phyloP scores from a whole-genome alignment of 1,140 invertebrate species.

The Macrocentrus cingulum region DNA sequence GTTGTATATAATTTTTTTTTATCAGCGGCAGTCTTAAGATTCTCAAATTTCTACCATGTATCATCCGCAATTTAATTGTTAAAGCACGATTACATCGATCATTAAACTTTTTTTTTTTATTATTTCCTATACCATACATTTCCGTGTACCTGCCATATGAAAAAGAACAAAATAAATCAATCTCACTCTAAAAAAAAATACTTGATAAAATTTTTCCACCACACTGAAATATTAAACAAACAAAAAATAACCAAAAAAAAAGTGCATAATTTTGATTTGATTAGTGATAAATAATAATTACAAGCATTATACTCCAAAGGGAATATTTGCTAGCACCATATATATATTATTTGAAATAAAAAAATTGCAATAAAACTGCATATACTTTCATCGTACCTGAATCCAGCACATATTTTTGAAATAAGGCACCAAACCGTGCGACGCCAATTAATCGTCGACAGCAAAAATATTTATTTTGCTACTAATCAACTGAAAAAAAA shows the following conservation, averaged over 20 bases:
- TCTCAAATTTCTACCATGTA: constrained; percentile 20
- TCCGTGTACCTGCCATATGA: background rate
- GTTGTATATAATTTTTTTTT: background rate
- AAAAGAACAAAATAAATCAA: no score
- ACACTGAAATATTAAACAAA: no score
- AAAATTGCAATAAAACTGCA: constrained; percentile 36
- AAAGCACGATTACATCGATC: background rate
- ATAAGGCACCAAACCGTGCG: constrained; percentile 52
- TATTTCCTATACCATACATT: background rate
- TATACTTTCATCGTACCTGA: constrained; percentile 50
- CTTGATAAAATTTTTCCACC: no score
- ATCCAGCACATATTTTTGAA: constrained; percentile 43
- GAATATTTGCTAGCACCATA: constrained; percentile 28
- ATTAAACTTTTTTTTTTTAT: background rate
- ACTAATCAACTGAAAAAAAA: background rate
- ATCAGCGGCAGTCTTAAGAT: constrained; percentile 21
- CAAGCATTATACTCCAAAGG: background rate
- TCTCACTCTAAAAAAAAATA: no score
- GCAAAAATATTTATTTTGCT: constrained; percentile 11
- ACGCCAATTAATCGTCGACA: constrained; percentile 36
- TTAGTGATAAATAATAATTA: background rate
- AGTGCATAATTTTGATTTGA: background rate
- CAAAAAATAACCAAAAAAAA: background rate
- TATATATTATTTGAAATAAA: no score
- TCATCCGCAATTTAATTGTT: background rate